Evolutionary conservation across 1,140 invertebrate genomes (phyloP).

Genomic region (Phthorimaea operculella): DNA sequence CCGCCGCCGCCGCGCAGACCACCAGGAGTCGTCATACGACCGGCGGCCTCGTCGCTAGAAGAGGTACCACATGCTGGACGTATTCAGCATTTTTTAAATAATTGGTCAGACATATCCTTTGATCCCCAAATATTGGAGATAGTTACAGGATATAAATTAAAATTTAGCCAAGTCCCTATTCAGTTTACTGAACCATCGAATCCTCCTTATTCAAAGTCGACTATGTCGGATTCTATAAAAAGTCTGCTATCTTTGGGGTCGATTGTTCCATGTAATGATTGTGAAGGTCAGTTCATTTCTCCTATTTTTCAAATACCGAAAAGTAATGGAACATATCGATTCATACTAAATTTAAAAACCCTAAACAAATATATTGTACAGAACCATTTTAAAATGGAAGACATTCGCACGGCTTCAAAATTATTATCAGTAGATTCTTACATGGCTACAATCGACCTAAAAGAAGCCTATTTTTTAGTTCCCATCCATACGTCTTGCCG

Average conservation of each 20-base stretch:
- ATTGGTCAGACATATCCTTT: not conserved
- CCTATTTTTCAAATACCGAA: no score
- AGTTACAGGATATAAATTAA: not conserved
- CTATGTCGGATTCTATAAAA: no score
- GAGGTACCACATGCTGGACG: not conserved
- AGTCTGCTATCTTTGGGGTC: no score
- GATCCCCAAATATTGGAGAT: not conserved
- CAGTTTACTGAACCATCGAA: not conserved
- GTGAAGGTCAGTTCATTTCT: no score
- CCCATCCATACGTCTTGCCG: no score
- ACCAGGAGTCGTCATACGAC: not conserved
- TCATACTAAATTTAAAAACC: no score
- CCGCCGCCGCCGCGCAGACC: not conserved
- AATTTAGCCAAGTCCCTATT: not conserved
- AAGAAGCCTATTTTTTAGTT: no score
- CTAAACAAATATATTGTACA: not conserved
- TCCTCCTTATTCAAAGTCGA: no score
- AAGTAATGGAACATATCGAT: no score
- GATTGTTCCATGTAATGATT: no score
- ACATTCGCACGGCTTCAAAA: not conserved
- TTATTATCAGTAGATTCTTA: no score
- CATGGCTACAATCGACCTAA: no score
- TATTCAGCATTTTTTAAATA: not conserved
- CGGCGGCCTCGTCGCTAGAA: not conserved
- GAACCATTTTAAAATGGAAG: slow-evolving; percentile 1